Conservation (phyloP, 1,140 invertebrate species). For the Diachasmimorpha longicaudata region DNA sequence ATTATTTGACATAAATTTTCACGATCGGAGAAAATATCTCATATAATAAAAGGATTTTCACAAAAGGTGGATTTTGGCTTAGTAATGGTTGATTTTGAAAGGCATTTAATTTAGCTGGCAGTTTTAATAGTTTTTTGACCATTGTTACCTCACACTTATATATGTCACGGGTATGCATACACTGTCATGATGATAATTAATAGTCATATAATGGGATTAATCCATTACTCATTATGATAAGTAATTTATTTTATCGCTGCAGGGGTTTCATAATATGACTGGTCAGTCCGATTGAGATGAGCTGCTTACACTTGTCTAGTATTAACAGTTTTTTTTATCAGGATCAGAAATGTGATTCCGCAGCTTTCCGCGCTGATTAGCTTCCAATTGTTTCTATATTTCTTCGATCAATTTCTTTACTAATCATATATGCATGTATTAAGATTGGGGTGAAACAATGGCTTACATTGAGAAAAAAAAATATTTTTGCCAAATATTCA, state of each 20-base stretch:
- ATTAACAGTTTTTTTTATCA: not conserved
- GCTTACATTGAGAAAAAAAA: too few species aligned
- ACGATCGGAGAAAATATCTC: too few species aligned
- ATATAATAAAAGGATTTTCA: too few species aligned
- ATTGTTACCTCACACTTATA: not conserved
- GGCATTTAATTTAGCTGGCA: not conserved
- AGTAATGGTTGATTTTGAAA: not conserved
- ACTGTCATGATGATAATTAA: not conserved
- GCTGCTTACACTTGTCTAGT: not conserved
- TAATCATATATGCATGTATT: not conserved
- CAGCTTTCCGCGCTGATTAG: not conserved
- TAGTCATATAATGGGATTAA: not conserved
- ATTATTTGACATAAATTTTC: too few species aligned
- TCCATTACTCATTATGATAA: constrained; percentile 1
- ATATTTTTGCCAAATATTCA: too few species aligned
- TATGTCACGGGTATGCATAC: not conserved
- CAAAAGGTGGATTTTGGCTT: not conserved
- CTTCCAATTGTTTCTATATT: not conserved
- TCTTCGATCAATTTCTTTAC: not conserved
- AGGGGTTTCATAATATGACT: not conserved
- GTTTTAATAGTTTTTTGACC: not conserved
- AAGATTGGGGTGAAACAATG: too few species aligned
- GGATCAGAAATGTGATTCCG: too few species aligned
- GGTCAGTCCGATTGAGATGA: not conserved
- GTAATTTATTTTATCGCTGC: not conserved